Evolutionary conservation across 2,113 vertebrate species (phyloP), one percentile per base, ranked within the genome.

Genomic region (Tragelaphus imberbis): DNA sequence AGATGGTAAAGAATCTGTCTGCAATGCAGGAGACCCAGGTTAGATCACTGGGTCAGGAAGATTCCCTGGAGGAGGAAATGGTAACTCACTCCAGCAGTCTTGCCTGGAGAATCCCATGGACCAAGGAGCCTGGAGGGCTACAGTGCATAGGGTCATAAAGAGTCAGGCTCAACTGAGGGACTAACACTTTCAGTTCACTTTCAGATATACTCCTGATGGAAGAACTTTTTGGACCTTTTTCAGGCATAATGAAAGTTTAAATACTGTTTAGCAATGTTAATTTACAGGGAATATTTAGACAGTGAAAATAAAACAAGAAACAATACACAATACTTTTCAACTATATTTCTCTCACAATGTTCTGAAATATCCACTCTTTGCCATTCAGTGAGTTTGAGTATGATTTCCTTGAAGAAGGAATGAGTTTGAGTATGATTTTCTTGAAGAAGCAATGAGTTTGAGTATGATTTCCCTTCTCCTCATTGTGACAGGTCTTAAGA

Each of bases 371-470:
- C 10, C 4, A 33, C n/a, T 25, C 1, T 8, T 68, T 96, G 7
- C 30, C 51, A 92, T 84, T 65, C 65, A 94, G 53, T 87, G 56
- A 25, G 82, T 47, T 71, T 65, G 63, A 53, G 49, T 23, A 8
- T 84, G 51, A 55, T 84, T 84, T 84, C 33, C 81, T 89, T 91
- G 28, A 84, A 58, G 28, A 12, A 79, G 12, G 6, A 88, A 63
- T 84, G 56, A 25, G 82, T 51, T 61, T 65, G 63, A 82, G 49
- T 53, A n/a, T 84, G 81, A 36, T 25, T 84, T 84, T 13, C 33
- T 89, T 91, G 28, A 84, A 58, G 28, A 9, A 79, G 12, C 5
- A 88, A 53, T 84, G 56, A 25, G 82, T 51, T 61, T 65, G 63
- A 82, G 49, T 53, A n/a, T 84, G 81, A 36, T 25, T 84, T 84